Conservation (phyloP, 2,888 invertebrate species). For the Kuschelorhynchus macadamiae region DNA sequence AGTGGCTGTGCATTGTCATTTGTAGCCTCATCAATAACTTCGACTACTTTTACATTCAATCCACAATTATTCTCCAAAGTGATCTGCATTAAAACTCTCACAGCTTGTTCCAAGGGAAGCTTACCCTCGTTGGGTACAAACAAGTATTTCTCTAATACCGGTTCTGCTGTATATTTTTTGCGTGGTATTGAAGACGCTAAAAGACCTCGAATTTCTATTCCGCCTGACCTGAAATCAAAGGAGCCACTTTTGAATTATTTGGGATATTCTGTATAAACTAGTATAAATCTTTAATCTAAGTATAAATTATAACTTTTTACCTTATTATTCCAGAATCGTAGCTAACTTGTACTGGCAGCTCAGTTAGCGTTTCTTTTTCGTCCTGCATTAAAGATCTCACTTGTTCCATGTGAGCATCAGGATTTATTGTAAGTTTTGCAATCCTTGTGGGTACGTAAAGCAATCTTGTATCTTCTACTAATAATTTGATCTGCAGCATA, state of each 20-base stretch:
- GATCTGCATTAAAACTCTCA: slow-evolving; percentile 77
- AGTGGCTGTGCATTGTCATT: slow-evolving; percentile 58
- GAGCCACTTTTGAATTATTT: too few species aligned
- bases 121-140: slow-evolving; percentile 76
- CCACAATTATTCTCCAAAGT: slow-evolving; percentile 76
- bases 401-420: slow-evolving; percentile 60
- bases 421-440: slow-evolving; percentile 69
- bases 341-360: slow-evolving; percentile 65
- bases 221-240: slow-evolving; percentile 73
- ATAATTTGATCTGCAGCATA: slow-evolving; percentile 83
- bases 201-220: slow-evolving; percentile 83
- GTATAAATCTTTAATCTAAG: too few species aligned
- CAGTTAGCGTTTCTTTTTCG: slow-evolving; percentile 24
- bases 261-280: too few species aligned
- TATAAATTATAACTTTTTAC: slow-evolving; percentile 45
- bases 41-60: slow-evolving; percentile 70
- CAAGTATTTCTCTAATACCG: slow-evolving; percentile 82
- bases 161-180: slow-evolving; percentile 78
- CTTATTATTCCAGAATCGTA: slow-evolving; percentile 62
- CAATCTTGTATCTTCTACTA: slow-evolving; percentile 77
- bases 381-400: slow-evolving; percentile 25
- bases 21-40: slow-evolving; percentile 57
- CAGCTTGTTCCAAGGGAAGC: slow-evolving; percentile 63
- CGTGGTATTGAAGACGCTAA: slow-evolving; percentile 83
- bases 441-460: slow-evolving; percentile 79